phyloP scores from a whole-genome alignment of 1,140 invertebrate species.

The Oreohelix idahoensis region DNA sequence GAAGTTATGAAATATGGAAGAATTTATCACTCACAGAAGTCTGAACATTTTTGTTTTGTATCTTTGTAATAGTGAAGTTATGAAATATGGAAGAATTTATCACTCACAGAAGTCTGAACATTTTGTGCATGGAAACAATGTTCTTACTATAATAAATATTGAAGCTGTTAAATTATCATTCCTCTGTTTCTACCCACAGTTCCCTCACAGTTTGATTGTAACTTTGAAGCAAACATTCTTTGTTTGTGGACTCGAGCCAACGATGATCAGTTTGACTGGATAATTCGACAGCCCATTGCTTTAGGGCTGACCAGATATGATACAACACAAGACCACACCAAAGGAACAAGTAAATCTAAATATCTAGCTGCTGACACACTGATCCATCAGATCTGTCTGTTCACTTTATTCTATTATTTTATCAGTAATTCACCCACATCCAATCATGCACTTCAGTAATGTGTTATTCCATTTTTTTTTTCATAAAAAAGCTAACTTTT shows the following conservation, averaged over 20 bases:
- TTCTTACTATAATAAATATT: no score
- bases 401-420: neutral
- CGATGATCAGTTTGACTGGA: constrained; percentile 65
- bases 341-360: constrained; percentile 13
- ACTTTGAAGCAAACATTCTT: constrained; percentile 56
- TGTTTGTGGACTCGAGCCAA: constrained; percentile 61
- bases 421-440: no score
- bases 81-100: no score
- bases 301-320: neutral
- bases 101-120: no score
- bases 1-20: no score
- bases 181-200: constrained; percentile 19
- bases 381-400: neutral
- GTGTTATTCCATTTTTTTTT: no score
- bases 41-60: no score
- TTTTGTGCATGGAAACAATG: no score
- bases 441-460: no score
- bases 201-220: constrained; percentile 56
- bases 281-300: constrained; percentile 60
- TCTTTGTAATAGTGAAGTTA: no score
- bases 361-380: neutral
- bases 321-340: constrained; percentile 16
- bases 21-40: no score
- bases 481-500: no score
- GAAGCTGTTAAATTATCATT: neutral